These are phyloP conservation scores for Bombus consobrinus DNA, from an alignment of 1,140 invertebrate genomes.

Conservation along the genomic window DNA sequence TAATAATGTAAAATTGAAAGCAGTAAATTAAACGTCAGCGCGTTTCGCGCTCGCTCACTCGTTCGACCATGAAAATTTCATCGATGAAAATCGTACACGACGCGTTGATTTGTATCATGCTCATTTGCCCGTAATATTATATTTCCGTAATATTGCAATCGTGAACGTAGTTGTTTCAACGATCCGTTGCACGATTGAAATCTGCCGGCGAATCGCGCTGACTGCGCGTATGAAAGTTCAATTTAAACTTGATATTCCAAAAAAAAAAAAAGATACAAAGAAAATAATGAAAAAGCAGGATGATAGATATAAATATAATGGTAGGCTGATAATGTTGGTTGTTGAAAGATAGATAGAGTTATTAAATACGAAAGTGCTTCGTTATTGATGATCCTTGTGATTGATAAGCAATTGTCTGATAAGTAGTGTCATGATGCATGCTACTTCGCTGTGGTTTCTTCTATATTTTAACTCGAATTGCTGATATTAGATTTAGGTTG, in stretches of 20 bases:
- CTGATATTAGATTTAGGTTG: too few relatives aligned
- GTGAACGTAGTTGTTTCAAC: neutral
- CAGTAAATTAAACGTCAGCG: slow-evolving; percentile 36
- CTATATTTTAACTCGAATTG: too few relatives aligned
- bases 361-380: neutral
- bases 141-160: slow-evolving; percentile 35
- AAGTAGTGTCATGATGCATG: neutral
- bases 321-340: neutral
- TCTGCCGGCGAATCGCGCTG: neutral
- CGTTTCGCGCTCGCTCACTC: neutral
- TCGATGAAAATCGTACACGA: slow-evolving; percentile 28
- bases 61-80: slow-evolving; percentile 26
- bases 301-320: neutral
- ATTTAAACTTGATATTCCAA: neutral
- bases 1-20: slow-evolving; percentile 48
- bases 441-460: neutral
- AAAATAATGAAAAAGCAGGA: too few relatives aligned
- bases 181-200: slow-evolving; percentile 2
- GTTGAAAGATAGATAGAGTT: neutral
- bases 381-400: neutral
- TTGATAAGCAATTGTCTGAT: slow-evolving; percentile 7
- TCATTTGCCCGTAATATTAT: slow-evolving; percentile 41
- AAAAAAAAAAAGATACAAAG: neutral
- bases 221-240: neutral
- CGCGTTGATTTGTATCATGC: slow-evolving; percentile 32